phyloP scores from a whole-genome alignment of 2,888 invertebrate genomes.

The Brenthis ino region DNA sequence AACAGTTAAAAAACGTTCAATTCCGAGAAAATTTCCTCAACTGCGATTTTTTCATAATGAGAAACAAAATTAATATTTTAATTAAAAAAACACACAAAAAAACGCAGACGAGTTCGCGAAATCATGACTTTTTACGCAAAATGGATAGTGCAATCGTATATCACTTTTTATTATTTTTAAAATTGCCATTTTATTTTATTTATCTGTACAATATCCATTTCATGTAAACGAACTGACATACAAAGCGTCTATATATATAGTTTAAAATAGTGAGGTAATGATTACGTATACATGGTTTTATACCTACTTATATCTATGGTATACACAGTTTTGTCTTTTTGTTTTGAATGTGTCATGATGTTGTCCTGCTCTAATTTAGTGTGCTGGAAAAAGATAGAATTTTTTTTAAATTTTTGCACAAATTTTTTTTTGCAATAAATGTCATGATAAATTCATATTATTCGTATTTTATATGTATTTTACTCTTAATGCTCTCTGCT shows the following conservation, averaged over 20 bases:
- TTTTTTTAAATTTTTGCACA: no score
- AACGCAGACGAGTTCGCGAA: constrained; percentile 4
- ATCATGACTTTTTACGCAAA: background rate
- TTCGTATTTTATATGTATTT: background rate
- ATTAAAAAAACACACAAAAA: constrained; percentile 5
- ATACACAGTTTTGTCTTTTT: constrained; percentile 65
- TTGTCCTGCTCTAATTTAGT: constrained; percentile 28
- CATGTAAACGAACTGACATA: constrained; percentile 20
- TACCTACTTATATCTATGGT: constrained; percentile 56
- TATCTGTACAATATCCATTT: constrained; percentile 3
- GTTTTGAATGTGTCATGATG: constrained; percentile 34
- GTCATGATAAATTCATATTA: no score
- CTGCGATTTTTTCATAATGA: constrained; percentile 6
- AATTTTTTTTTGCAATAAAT: no score
- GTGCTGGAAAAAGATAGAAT: constrained; percentile 28
- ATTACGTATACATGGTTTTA: constrained; percentile 85
- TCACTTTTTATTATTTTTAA: background rate
- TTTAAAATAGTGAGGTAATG: constrained; percentile 82
- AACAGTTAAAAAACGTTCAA: background rate
- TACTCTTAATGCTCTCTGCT: no score
- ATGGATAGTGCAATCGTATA: background rate
- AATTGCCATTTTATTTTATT: background rate
- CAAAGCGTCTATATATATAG: constrained; percentile 46
- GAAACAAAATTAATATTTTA: background rate
- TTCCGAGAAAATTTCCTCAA: constrained; percentile 15